These are phyloP conservation scores for Origma solitaria DNA, from an alignment of 2,113 vertebrate species.

Conservation along the genomic window DNA sequence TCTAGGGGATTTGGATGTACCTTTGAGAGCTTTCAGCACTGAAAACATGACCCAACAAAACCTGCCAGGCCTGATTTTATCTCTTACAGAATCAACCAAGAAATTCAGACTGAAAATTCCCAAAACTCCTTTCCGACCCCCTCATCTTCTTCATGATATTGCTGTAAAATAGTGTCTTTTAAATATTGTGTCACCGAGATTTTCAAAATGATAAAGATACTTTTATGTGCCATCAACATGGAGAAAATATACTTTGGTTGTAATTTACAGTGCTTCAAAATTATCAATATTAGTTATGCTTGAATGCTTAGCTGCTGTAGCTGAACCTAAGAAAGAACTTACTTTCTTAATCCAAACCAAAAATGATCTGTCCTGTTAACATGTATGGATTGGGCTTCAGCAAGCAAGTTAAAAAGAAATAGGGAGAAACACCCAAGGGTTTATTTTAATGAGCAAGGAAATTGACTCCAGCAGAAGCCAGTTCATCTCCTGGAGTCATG, in stretches of 20 bases:
- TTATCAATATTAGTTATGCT: background rate
- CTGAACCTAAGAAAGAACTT: background rate
- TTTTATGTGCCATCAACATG: background rate
- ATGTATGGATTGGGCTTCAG: background rate
- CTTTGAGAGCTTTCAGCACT: background rate
- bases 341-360: background rate
- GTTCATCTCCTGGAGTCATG: background rate
- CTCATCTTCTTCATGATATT: background rate
- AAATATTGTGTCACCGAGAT: background rate
- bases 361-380: background rate
- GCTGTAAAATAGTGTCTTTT: background rate
- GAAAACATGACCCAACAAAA: background rate
- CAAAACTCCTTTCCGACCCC: accelerated
- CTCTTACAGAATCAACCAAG: background rate
- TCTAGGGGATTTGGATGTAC: background rate
- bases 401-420: background rate
- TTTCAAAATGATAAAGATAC: background rate
- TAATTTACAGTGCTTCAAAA: background rate
- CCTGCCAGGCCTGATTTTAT: background rate
- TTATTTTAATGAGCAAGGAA: background rate
- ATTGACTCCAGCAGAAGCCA: background rate
- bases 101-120: background rate
- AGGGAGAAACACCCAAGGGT: background rate
- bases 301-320: background rate
- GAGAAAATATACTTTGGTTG: background rate